Conservation (phyloP, 2,797 vertebrate genomes). For the Poeciliopsis turneri region DNA sequence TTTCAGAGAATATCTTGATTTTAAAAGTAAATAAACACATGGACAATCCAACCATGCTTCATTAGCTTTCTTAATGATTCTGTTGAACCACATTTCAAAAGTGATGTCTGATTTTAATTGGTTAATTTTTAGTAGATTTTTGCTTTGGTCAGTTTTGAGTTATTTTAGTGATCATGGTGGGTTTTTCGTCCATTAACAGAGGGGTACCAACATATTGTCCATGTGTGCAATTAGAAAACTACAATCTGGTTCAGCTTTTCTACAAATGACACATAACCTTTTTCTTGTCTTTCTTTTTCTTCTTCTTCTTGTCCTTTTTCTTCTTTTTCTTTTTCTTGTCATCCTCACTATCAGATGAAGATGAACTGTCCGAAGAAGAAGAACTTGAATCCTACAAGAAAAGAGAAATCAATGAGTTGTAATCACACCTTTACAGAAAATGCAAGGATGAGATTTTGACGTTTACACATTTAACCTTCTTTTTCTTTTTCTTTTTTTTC, state of each 20-base stretch:
- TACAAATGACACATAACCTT: conserved; percentile 34
- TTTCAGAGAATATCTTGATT: background rate
- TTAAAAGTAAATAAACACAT: background rate
- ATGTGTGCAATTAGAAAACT: background rate
- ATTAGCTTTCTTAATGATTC: background rate
- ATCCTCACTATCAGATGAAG: conserved; percentile 60
- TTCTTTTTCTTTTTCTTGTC: conserved; percentile 63
- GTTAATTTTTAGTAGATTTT: background rate
- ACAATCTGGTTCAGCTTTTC: background rate
- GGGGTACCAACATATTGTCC: background rate
- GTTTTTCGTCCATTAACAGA: background rate
- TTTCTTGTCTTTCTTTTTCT: conserved; percentile 48
- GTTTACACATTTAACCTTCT: background rate
- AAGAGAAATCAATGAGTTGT: background rate
- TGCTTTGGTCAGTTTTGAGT: background rate
- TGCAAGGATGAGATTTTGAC: background rate
- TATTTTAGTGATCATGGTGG: background rate
- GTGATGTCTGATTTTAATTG: background rate
- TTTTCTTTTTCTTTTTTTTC: conserved; percentile 36
- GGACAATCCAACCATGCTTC: background rate
- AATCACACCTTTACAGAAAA: background rate
- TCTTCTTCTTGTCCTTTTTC: conserved; percentile 25
- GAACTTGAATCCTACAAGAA: conserved; percentile 48
- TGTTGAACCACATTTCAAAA: background rate
- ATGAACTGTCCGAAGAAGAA: conserved; percentile 60